Percentiles rank a stretch among this genome's conserved stretches.
Evolutionary conservation across 1,140 invertebrate species (phyloP).

Genomic region (Drosophila santomea): DNA sequence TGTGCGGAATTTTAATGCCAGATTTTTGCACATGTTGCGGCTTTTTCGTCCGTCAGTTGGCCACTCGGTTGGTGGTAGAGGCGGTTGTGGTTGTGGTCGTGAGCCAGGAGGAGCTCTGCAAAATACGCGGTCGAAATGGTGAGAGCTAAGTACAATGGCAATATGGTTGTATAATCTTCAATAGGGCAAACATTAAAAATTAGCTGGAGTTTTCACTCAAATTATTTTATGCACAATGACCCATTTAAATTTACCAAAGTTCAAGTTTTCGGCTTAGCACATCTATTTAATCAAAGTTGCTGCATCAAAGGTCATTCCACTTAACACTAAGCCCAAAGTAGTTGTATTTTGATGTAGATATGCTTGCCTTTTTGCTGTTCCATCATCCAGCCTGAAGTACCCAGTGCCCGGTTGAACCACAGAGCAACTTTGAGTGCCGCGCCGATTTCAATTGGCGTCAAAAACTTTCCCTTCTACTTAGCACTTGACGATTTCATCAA

Average conservation of each 20-base stretch:
- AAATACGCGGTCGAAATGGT: too few species aligned
- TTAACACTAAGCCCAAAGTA: not conserved
- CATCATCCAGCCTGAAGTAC: not conserved
- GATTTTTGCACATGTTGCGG: conserved; percentile 50
- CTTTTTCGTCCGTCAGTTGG: conserved; percentile 19
- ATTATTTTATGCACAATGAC: too few species aligned
- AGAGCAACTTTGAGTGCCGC: conserved; percentile 1
- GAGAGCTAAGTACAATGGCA: too few species aligned
- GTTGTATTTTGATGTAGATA: too few species aligned
- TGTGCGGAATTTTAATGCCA: conserved; percentile 49
- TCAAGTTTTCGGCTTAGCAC: too few species aligned
- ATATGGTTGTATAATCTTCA: too few species aligned
- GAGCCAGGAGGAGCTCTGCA: not conserved
- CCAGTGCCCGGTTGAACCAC: conserved; percentile 4
- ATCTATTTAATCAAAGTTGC: not conserved
- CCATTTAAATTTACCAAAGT: not conserved
- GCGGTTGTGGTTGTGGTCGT: conserved; percentile 5
- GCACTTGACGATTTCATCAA: conserved; percentile 63
- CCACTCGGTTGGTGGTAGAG: not conserved
- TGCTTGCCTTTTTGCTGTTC: not conserved
- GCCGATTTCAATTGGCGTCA: conserved; percentile 44
- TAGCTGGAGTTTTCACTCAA: too few species aligned
- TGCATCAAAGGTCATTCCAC: not conserved
- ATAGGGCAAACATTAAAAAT: too few species aligned
- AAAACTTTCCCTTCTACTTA: conserved; percentile 46